Evolutionary conservation across 2,888 invertebrate genomes (phyloP).

Genomic region (Morinoia aosen): DNA sequence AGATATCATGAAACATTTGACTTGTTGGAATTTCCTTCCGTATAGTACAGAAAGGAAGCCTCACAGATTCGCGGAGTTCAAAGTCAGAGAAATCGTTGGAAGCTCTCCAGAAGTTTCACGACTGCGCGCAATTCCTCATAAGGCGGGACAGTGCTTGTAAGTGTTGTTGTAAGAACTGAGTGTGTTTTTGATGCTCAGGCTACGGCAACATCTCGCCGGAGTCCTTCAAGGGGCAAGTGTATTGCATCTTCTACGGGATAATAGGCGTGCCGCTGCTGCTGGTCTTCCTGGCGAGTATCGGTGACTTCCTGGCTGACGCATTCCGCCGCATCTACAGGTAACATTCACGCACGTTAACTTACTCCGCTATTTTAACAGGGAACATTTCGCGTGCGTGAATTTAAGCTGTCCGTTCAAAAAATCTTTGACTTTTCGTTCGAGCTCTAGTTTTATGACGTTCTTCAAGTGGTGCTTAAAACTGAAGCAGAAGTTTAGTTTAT

Average conservation of each 20-base stretch:
- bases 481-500: background rate
- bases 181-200: conserved; percentile 66
- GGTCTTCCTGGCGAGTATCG: conserved; percentile 69
- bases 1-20: too few relatives aligned
- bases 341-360: background rate
- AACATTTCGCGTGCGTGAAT: background rate
- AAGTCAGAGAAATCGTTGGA: background rate
- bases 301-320: conserved; percentile 68
- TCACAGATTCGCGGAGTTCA: too few relatives aligned
- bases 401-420: too few relatives aligned
- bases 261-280: conserved; percentile 69
- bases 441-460: too few relatives aligned
- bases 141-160: background rate
- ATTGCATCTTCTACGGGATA: conserved; percentile 68
- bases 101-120: background rate
- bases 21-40: too few relatives aligned
- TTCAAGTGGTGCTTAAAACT: too few relatives aligned
- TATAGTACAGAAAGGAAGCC: too few relatives aligned
- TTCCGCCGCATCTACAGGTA: conserved; percentile 68
- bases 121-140: background rate
- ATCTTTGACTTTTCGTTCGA: too few relatives aligned
- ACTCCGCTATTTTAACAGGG: background rate
- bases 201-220: conserved; percentile 70
- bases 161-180: background rate
- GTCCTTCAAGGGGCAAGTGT: conserved; percentile 68